Evolutionary conservation across 2,797 vertebrate genomes (phyloP).

Genomic region (Calcarius lapponicus): DNA sequence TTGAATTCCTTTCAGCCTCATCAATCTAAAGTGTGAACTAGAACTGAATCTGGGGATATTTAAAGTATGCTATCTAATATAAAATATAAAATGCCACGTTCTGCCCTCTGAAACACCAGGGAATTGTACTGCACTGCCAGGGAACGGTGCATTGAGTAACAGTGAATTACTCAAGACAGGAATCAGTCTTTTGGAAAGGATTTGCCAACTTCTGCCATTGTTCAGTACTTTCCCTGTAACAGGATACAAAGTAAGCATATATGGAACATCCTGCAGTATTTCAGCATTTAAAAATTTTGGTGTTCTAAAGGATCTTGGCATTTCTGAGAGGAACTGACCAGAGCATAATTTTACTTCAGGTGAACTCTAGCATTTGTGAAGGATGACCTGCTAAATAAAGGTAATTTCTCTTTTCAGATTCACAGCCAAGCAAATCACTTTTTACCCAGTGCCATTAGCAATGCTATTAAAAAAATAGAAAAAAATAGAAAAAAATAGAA

Average conservation of each 20-base stretch:
- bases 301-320: neutral
- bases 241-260: slow-evolving; percentile 31
- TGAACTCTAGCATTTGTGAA: neutral
- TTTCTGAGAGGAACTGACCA: neutral
- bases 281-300: slow-evolving; percentile 26
- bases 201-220: neutral
- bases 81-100: slow-evolving; percentile 21
- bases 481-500: neutral
- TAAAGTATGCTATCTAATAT: neutral
- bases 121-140: slow-evolving; percentile 18
- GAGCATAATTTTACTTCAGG: slow-evolving; percentile 1
- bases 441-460: neutral
- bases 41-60: neutral
- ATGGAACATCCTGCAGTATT: slow-evolving; percentile 31
- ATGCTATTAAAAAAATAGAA: neutral
- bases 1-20: neutral
- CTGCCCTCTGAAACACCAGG: neutral
- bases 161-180: slow-evolving; percentile 1
- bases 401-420: neutral
- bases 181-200: slow-evolving; percentile 39
- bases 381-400: slow-evolving; percentile 23
- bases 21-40: neutral
- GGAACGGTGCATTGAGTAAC: slow-evolving; percentile 7
- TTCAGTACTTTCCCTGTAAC: slow-evolving; percentile 50
- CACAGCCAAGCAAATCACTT: neutral